phyloP scores from a whole-genome alignment of 2,797 vertebrate genomes.

The Telmatherina bonti region DNA sequence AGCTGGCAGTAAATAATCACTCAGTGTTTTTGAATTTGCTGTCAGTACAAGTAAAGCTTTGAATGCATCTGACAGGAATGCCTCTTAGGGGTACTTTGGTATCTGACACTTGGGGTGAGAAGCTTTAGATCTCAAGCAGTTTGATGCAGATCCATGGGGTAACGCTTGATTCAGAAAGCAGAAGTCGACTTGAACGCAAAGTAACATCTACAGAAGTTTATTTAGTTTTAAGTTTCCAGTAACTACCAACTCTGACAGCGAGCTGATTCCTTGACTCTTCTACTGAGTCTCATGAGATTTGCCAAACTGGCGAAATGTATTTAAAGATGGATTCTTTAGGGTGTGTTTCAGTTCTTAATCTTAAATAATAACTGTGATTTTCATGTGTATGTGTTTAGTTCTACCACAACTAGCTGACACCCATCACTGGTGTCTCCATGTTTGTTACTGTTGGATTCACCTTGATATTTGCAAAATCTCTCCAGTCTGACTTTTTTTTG shows the following conservation, averaged over 20 bases:
- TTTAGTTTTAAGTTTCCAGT: not conserved
- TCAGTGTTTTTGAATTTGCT: slow-evolving; percentile 12
- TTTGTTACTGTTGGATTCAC: not conserved
- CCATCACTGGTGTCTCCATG: not conserved
- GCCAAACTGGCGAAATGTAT: not conserved
- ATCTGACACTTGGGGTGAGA: not conserved
- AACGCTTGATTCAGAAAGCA: not conserved
- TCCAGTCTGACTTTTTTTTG: too few relatives aligned
- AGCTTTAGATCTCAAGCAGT: not conserved
- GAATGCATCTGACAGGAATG: not conserved
- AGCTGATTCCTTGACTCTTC: not conserved
- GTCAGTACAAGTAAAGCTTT: not conserved
- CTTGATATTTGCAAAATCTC: too few relatives aligned
- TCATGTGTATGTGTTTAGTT: not conserved
- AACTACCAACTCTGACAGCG: not conserved
- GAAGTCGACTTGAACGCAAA: not conserved
- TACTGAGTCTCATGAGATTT: not conserved
- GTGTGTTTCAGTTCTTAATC: too few relatives aligned
- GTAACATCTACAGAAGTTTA: not conserved
- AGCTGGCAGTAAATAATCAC: slow-evolving; percentile 7
- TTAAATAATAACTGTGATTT: not conserved
- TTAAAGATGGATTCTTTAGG: not conserved
- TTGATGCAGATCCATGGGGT: not conserved
- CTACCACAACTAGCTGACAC: not conserved
- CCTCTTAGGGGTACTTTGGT: not conserved